Percentiles rank a stretch among this genome's conserved stretches.
These are phyloP conservation scores for Zootermopsis nevadensis DNA, from an alignment of 2,888 invertebrate genomes.

Conservation along the genomic window DNA sequence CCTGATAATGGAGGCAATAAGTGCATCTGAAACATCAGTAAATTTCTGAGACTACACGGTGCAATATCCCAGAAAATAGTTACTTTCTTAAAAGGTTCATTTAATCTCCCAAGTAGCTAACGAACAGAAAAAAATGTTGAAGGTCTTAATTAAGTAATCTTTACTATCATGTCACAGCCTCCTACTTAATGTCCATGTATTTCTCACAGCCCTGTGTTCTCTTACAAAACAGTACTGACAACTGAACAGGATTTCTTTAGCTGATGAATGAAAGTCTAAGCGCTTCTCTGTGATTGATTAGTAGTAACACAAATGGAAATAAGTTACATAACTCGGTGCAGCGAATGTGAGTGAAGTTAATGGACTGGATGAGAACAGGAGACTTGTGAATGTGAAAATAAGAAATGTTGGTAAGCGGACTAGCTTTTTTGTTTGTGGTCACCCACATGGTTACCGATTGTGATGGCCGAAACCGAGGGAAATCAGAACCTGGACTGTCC, in stretches of 20 bases:
- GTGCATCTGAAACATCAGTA: too few relatives aligned
- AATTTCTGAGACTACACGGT: too few relatives aligned
- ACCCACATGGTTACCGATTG: neutral
- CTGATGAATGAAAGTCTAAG: neutral
- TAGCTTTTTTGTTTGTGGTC: neutral
- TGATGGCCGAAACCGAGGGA: neutral
- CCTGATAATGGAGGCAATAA: too few relatives aligned
- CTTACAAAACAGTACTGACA: neutral
- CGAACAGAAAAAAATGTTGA: too few relatives aligned
- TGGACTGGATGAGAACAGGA: neutral
- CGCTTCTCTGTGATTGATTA: neutral
- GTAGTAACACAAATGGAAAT: neutral
- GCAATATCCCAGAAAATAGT: too few relatives aligned
- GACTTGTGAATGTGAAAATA: neutral
- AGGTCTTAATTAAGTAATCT: too few relatives aligned
- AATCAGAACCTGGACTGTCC: conserved; percentile 32
- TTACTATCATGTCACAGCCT: too few relatives aligned
- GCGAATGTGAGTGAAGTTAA: neutral
- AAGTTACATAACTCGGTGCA: neutral
- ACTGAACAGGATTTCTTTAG: neutral
- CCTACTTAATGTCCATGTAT: too few relatives aligned
- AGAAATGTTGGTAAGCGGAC: conserved; percentile 15
- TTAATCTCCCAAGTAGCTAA: too few relatives aligned
- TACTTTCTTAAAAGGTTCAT: too few relatives aligned
- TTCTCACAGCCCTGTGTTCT: too few relatives aligned